Base-by-base conservation (phyloP, 1,140 invertebrate species). In the Fragariocoptes setiger region DNA sequence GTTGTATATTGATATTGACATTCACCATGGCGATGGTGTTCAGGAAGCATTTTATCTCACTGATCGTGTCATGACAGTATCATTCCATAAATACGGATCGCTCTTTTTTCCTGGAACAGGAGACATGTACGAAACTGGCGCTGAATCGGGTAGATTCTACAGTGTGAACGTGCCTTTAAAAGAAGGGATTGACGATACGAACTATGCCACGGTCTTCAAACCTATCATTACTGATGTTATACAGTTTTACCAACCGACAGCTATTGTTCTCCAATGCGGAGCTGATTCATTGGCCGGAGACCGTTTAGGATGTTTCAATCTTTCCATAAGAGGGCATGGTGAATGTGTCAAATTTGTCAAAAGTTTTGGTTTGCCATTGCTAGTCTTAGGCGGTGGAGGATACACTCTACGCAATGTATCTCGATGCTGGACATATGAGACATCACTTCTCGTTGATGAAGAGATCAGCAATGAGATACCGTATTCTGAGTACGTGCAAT, bases 31-130 rank as follows among this genome's bases (percentile, higher is more conserved):
- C 0, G 90, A 99, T 61, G 90, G 90, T 1, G 90, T 99, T 0
- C 86, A 99, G 59, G 90, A 99, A 62, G 90, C 90, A 1, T 99
- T 99, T 62, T 95, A 97, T 54, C 62, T 92, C 1, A 95, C 88
- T 0, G 90, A 99, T 58, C 62, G 90, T 38, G 90, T 97, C 0
- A 99, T 97, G 90, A 97, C 90, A 0, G 86, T 95, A 2, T 92
- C 83, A 16, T 97, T 99, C 57, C 90, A 97, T 54, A 92, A 94
- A 60, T 97, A 92, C 59, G 90, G 88, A 4, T 86, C 90, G 52
- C 90, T 79, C 51, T 94, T 92, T 56, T 99, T 97, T 53, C 90
- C 90, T 1, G 85, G 52, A 47, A 17, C 50, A 63, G 69, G 88
- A 1, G 83, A 94, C 56, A 95, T 95, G 86, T 94, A 86, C 54